A percentile compares a stretch with the other conserved stretches of the same genome.
phyloP scores from a whole-genome alignment of 2,888 invertebrate genomes.

The Limulus polyphemus region DNA sequence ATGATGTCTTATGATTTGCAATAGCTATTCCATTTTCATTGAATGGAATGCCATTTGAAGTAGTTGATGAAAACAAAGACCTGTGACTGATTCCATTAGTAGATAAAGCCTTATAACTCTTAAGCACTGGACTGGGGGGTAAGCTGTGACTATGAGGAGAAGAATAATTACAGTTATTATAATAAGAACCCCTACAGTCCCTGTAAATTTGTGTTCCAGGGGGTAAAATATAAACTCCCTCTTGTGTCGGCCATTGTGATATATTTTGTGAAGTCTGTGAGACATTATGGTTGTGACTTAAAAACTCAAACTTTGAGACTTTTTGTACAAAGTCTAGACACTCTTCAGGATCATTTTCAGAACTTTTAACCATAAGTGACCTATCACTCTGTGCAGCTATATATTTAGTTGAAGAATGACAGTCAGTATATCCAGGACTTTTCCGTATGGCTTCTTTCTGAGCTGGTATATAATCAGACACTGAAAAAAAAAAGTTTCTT shows the following conservation, averaged over 20 bases:
- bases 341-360: conserved; percentile 33
- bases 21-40: no score
- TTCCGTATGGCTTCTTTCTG: no score
- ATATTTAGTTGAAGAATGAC: no score
- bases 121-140: conserved; percentile 2
- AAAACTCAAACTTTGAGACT: conserved; percentile 65
- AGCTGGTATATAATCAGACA: no score
- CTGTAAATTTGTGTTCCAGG: no score
- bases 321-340: conserved; percentile 53
- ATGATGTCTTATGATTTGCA: no score
- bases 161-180: neutral
- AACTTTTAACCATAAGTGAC: no score
- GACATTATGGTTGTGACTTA: conserved; percentile 43
- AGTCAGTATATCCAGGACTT: no score
- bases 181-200: no score
- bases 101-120: conserved; percentile 1
- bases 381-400: no score
- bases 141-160: conserved; percentile 3
- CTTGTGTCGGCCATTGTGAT: conserved; percentile 24
- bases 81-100: neutral
- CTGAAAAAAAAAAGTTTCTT: no score
- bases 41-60: neutral
- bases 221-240: conserved; percentile 19
- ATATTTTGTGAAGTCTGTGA: conserved; percentile 21
- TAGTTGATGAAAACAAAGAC: neutral